A percentile compares a stretch with the other conserved stretches of the same genome.
Conservation (phyloP, 2,113 vertebrate species). For the Pituophis catenifer region DNA sequence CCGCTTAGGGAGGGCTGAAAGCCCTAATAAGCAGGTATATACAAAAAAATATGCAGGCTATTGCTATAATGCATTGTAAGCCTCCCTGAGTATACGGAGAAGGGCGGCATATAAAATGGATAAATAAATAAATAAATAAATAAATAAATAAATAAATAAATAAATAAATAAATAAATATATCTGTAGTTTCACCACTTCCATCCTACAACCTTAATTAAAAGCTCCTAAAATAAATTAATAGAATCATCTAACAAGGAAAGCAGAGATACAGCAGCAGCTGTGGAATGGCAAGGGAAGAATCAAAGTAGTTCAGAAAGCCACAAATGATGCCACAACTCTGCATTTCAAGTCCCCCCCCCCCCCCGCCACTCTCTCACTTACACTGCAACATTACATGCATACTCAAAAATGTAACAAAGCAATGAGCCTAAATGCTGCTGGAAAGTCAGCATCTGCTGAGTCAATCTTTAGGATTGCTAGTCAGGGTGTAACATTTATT, state of each 20-base stretch:
- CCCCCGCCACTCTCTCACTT: background rate
- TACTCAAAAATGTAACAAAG: background rate
- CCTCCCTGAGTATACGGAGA: no score
- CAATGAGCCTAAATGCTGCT: background rate
- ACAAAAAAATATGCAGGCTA: no score
- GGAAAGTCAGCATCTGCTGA: background rate
- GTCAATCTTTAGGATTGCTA: background rate
- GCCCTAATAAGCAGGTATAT: no score
- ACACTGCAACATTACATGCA: background rate
- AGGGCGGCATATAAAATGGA: no score
- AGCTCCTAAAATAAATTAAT: background rate
- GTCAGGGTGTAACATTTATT: background rate
- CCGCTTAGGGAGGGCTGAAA: no score
- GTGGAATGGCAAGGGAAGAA: background rate
- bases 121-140: no score
- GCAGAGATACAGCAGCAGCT: background rate
- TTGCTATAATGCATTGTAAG: no score
- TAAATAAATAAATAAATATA: background rate
- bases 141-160: no score
- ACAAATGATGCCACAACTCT: background rate
- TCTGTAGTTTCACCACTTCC: background rate
- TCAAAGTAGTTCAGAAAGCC: background rate
- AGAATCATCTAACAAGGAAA: background rate
- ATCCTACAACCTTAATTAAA: background rate
- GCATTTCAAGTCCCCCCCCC: background rate